Evolutionary conservation across 2,797 vertebrate genomes (phyloP), one percentile per base, ranked within the genome.

Genomic region (Nyctibius grandis): DNA sequence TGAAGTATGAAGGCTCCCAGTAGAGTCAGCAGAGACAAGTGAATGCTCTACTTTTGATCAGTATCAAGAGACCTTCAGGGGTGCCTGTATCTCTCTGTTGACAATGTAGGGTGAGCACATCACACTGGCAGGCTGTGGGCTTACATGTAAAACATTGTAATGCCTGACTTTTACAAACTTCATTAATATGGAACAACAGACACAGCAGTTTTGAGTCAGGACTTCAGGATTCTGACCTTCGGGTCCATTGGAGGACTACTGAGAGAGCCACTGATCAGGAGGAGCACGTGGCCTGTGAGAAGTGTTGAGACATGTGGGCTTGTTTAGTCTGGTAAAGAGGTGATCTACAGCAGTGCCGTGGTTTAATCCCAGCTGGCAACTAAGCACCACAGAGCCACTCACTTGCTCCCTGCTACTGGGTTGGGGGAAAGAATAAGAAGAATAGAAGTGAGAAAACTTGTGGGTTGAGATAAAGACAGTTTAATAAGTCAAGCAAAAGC

Each of bases 61-160:
- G 17, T 63, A 14, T 4, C 0, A 0, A 63, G 36, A 68, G 48
- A 38, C 0, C 1, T 72, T 44, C 29, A 18, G 19, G 15, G 13
- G 2, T 54, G 33, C 23, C 11, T 9, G 2, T 33, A 6, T 50
- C 28, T 63, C 34, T 67, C 67, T 44, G 7, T 54, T 82, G 72
- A 16, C 26, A 20, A 1, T 8, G 13, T 3, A 51, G 19, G 26
- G 16, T 59, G 18, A 36, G 20, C 33, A 48, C 31, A 22, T 33
- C 60, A 54, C 31, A 26, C 36, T 47, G 25, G 12, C 36, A 81
- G 4, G 23, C 10, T 9, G 1, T 33, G 38, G n/a, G 54, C 34
- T 83, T 47, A 25, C 19, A 11, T 9, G 17, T 29, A 70, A 38
- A 44, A 19, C 7, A n/a, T 16, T 25, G 14, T 31, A 79, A 42